Conservation (phyloP, 37 sponge, comb jelly and placozoan genomes). For the Mnemiopsis leidyi region DNA sequence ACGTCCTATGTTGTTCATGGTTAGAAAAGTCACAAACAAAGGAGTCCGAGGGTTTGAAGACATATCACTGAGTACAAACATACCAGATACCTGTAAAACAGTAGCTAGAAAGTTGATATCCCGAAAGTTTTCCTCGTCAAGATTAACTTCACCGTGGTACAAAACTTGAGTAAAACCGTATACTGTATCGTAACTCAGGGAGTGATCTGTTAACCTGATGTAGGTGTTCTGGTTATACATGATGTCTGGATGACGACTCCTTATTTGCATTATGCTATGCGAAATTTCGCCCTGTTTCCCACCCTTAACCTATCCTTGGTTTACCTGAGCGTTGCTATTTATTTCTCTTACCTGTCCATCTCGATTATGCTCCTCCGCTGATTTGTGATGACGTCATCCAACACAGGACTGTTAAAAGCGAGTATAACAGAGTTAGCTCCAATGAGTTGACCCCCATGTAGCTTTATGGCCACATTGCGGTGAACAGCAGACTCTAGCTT, state of each 20-base stretch:
- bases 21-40: too few relatives aligned
- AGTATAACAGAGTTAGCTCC: constrained; percentile 2
- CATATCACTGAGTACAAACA: too few relatives aligned
- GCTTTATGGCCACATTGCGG: not conserved
- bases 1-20: too few relatives aligned
- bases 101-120: not conserved
- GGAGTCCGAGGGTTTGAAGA: too few relatives aligned
- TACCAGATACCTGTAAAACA: not conserved
- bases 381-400: not conserved
- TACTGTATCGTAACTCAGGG: not conserved
- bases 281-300: too few relatives aligned
- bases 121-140: not conserved
- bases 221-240: too few relatives aligned
- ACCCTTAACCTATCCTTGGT: too few relatives aligned
- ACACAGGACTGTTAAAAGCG: not conserved
- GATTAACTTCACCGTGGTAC: not conserved
- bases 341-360: not conserved
- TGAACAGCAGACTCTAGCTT: not conserved
- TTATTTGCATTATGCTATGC: too few relatives aligned
- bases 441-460: not conserved
- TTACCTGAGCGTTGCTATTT: too few relatives aligned
- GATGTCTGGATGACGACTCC: too few relatives aligned
- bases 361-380: not conserved
- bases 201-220: not conserved
- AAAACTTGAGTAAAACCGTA: not conserved